Conservation (phyloP, 1,140 invertebrate genomes). For the Apis florea region DNA sequence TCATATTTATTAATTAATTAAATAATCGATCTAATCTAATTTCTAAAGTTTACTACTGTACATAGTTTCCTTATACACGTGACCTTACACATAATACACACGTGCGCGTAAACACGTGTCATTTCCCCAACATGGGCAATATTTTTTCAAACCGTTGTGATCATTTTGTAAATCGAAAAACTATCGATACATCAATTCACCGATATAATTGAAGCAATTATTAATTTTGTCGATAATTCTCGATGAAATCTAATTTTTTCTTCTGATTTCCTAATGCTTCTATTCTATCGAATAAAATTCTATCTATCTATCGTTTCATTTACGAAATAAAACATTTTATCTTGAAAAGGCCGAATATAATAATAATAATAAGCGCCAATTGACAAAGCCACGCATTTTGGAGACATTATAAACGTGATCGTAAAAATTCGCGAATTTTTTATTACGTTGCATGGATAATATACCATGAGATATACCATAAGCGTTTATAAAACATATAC, state of each 20-base stretch:
- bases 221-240: not conserved
- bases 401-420: not conserved
- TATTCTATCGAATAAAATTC: no score
- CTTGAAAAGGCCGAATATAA: not conserved
- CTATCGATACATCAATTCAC: not conserved
- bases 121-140: not conserved
- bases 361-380: not conserved
- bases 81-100: not conserved
- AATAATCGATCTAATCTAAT: conserved; percentile 39
- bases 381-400: conserved; percentile 13
- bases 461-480: not conserved
- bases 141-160: no score
- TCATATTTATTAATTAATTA: conserved; percentile 48
- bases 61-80: not conserved
- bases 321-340: no score
- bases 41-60: not conserved
- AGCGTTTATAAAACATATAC: not conserved
- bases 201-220: not conserved
- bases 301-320: no score
- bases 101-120: conserved; percentile 28
- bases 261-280: not conserved
- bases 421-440: not conserved
- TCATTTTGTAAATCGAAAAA: not conserved
- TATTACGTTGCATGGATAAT: not conserved
- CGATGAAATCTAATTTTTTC: not conserved